A percentile compares a stretch with the other conserved stretches of the same genome.
phyloP scores from a whole-genome alignment of 2,888 invertebrate species.

The Papilio gigon region DNA sequence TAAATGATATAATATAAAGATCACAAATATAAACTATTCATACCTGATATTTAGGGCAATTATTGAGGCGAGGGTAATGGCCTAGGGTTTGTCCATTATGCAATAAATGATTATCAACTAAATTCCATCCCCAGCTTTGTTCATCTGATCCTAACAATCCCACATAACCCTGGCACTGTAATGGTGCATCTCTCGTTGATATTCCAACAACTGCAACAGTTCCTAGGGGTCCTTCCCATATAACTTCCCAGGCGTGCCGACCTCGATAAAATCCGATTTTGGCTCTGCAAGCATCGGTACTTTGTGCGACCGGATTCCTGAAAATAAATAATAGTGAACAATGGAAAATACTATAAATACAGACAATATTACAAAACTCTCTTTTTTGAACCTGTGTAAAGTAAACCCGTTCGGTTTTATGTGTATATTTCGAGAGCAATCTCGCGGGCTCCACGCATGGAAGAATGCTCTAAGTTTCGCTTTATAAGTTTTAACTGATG shows the following conservation, averaged over 20 bases:
- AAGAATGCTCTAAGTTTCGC: slow-evolving; percentile 96
- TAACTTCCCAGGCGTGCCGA: slow-evolving; percentile 98
- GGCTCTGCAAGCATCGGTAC: slow-evolving; percentile 96
- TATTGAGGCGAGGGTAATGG: slow-evolving; percentile 95
- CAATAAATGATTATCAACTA: slow-evolving; percentile 97
- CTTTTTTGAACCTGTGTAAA: slow-evolving; percentile 86
- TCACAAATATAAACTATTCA: background rate
- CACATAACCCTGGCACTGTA: slow-evolving; percentile 97
- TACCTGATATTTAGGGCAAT: slow-evolving; percentile 99
- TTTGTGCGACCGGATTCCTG: slow-evolving; percentile 98
- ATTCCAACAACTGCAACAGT: slow-evolving; percentile 99
- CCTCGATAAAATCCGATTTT: slow-evolving; percentile 96
- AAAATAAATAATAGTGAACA: slow-evolving; percentile 40
- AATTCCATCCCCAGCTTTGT: slow-evolving; percentile 99
- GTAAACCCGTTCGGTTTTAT: slow-evolving; percentile 99
- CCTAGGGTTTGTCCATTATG: slow-evolving; percentile 98
- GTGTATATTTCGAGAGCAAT: slow-evolving; percentile 98
- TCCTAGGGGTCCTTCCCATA: slow-evolving; percentile 99
- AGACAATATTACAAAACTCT: slow-evolving; percentile 15
- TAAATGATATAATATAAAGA: no score
- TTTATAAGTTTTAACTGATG: slow-evolving; percentile 94
- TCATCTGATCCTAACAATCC: slow-evolving; percentile 97
- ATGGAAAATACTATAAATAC: slow-evolving; percentile 5
- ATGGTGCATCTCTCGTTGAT: slow-evolving; percentile 95
- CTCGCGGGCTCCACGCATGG: slow-evolving; percentile 98